Evolutionary conservation across 2,797 vertebrate species (phyloP), one percentile per base, ranked within the genome.

Genomic region (Siniperca undulata): DNA sequence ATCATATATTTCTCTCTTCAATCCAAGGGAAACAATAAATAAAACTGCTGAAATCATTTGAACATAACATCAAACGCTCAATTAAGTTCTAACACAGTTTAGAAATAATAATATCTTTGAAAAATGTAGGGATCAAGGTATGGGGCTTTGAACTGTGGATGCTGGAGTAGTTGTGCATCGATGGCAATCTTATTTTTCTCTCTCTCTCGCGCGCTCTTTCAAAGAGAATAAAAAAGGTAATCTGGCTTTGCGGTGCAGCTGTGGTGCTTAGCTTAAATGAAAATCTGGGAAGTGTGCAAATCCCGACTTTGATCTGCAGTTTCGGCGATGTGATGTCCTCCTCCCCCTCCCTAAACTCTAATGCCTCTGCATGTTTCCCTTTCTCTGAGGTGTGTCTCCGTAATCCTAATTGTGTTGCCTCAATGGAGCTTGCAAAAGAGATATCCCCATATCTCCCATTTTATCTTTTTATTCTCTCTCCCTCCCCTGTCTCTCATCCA

Each of bases 301-400:
- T 92, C 92, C 91, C 77, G 84, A 88, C 92, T 93, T 92, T 94
- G 91, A 93, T 93, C 93, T 90, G 85, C 82, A 72, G 88, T 89
- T 88, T 90, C 56, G 59, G 79, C 71, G 56, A 87, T 78, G 76
- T 59, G 87, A 87, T 77, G 88, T 91, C 86, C 89, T 86, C 91
- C 92, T 88, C 87, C 90, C 79, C 75, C 77, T 78, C 67, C 85
- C 86, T 84, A 91, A 91, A 91, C 89, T 87, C 88, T 83, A 90
- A 91, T 86, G 85, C 90, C 87, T 85, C 66, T n/a, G 71, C 87
- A 66, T 94, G 93, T 93, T 91, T 86, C 78, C 74, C 81, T 86
- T 87, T 84, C 85, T 81, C 78, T 0, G 74, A 87, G 93, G 86
- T 88, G 88, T 88, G 91, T 90, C 88, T 91, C 74, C 17, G 82